Percentiles rank a stretch among this genome's conserved stretches.
Evolutionary conservation across 1,140 invertebrate species (phyloP).

Genomic region (Eupeodes corollae): DNA sequence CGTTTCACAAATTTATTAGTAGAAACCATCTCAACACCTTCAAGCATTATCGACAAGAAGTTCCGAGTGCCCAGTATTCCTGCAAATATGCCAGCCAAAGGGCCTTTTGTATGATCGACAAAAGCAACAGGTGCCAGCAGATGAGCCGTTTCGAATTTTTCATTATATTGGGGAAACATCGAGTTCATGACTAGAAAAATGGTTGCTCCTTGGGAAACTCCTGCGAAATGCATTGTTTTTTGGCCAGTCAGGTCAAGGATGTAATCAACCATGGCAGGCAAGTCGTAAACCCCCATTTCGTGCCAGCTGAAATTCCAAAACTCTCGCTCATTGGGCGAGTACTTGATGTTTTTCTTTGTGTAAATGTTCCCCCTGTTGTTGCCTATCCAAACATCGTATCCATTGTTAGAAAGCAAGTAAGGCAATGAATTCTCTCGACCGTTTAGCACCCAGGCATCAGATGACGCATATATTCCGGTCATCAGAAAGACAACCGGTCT

Average conservation of each 20-base stretch:
- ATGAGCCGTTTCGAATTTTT: slow-evolving; percentile 44
- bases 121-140: slow-evolving; percentile 47
- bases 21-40: slow-evolving; percentile 46
- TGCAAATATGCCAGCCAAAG: slow-evolving; percentile 33
- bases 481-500: slow-evolving; percentile 48
- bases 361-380: slow-evolving; percentile 59
- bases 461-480: slow-evolving; percentile 59
- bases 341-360: slow-evolving; percentile 44
- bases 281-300: slow-evolving; percentile 58
- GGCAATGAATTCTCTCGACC: slow-evolving; percentile 34
- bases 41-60: slow-evolving; percentile 39
- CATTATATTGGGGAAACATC: slow-evolving; percentile 45
- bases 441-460: slow-evolving; percentile 27
- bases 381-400: slow-evolving; percentile 63
- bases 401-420: slow-evolving; percentile 54
- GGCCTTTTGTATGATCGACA: slow-evolving; percentile 34
- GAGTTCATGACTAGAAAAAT: slow-evolving; percentile 45
- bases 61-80: slow-evolving; percentile 28
- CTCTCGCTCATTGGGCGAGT: slow-evolving; percentile 36
- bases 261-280: slow-evolving; percentile 57
- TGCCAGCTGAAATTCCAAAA: slow-evolving; percentile 50
- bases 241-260: slow-evolving; percentile 43
- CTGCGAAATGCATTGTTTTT: slow-evolving; percentile 38
- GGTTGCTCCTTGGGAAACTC: slow-evolving; percentile 49
- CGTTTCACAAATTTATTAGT: slow-evolving; percentile 39